These are phyloP conservation scores for Sussaba pulchella DNA, from an alignment of 2,888 invertebrate species.

Conservation along the genomic window DNA sequence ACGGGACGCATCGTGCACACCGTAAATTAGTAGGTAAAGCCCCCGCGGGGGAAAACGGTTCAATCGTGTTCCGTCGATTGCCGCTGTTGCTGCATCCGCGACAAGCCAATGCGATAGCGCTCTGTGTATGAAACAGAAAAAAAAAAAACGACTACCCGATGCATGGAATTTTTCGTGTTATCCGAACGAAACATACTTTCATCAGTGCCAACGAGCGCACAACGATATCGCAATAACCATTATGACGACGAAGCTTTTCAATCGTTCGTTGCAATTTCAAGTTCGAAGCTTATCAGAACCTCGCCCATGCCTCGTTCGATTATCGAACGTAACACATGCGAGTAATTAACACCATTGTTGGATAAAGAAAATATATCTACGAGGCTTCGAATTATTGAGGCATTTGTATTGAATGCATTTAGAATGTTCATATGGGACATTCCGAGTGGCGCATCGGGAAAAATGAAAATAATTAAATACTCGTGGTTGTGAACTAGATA, in stretches of 20 bases:
- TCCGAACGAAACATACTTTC: slow-evolving; percentile 29
- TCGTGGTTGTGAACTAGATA: too few species aligned
- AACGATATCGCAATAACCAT: background rate
- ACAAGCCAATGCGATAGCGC: background rate
- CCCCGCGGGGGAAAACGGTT: slow-evolving; percentile 10
- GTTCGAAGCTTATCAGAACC: slow-evolving; percentile 5
- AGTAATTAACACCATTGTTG: background rate
- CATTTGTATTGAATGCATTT: too few species aligned
- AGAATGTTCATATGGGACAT: too few species aligned
- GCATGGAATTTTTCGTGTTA: slow-evolving; percentile 39
- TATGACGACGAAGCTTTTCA: slow-evolving; percentile 22
- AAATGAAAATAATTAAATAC: too few species aligned
- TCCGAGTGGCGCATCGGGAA: too few species aligned
- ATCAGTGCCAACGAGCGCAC: background rate
- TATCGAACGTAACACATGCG: slow-evolving; percentile 3
- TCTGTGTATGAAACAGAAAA: background rate
- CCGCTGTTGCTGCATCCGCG: slow-evolving; percentile 20
- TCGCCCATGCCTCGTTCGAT: background rate
- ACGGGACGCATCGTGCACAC: background rate
- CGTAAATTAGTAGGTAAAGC: slow-evolving; percentile 37
- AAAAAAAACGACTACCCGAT: slow-evolving; percentile 42
- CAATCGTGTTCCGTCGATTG: slow-evolving; percentile 27
- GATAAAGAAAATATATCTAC: background rate
- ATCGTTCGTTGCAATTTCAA: background rate
- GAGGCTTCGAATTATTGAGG: background rate